Base-by-base conservation (phyloP, 1,140 invertebrate species). In the Aphidius gifuensis region DNA sequence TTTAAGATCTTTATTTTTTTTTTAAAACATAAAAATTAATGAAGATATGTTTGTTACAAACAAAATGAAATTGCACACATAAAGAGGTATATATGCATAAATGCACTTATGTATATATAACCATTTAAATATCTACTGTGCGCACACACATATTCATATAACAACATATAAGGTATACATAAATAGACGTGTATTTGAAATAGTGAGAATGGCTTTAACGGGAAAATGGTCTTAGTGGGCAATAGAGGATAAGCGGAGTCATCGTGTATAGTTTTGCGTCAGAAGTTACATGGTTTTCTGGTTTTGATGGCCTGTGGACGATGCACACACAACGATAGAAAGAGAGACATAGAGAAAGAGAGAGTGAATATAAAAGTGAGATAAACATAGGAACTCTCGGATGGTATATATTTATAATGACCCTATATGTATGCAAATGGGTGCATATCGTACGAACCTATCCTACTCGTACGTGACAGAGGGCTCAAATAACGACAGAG, bases 401-500 rank as follows among this genome's bases (percentile, higher is more conserved):
- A 32, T 32, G 76, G 53, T 55, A 55, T 80, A 78, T 80, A 80
- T 79, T 80, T 77, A 78, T 81, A 81, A 80, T 81, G 77, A 79
- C 70, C 77, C 77, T 79, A 81, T 81, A 81, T 81, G 75, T 81
- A 81, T 81, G 79, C 79, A 81, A 81, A 81, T 80, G 77, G 78
- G 69, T 74, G 76, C 77, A 78, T 76, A 78, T 78, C 75, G 74
- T 74, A 73, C 72, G 67, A 70, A 75, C 70, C 76, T 73, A 78
- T 76, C 72, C 73, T 71, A 71, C 70, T 74, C 70, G 72, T 68
- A 72, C 71, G 74, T 74, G 76, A 74, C 69, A 72, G 72, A 73
- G 71, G 68, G 69, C 69, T 40, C 63, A 56, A 66, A 60, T 61
- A 58, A 58, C 51, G 57, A 58, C 23, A 32, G 23, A 32, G 23